Evolutionary conservation across 2,888 invertebrate species (phyloP), one percentile per base, ranked within the genome.

Genomic region (Parnassius smintheus): DNA sequence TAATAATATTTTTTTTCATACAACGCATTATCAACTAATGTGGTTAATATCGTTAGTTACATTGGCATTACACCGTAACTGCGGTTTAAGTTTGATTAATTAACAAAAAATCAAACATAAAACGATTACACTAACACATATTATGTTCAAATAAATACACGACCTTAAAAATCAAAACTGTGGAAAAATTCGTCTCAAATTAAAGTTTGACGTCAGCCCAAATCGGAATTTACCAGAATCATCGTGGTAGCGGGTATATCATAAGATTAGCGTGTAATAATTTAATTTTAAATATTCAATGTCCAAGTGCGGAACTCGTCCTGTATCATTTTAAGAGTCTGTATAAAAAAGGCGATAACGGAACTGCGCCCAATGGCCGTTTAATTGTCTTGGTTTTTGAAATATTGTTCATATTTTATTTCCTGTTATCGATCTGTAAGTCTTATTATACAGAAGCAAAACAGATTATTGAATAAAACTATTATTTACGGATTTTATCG

Each of bases 331-430:
- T 62, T 49, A 49, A 53, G 48, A 46, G 42, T 13, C 10, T 11
- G 10, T 53, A 57, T 49, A n/a, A 48, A 57, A 54, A 62, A 57
- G 57, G 53, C 57, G 2, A 53, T 62, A 57, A 57, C 62, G 62
- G 57, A 62, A 57, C 49, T 62, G 42, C 0, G 22, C 13, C 41
- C 25, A 18, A 22, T 57, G 62, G 22, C 42, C 22, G 35, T 58
- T 10, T 49, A 46, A 48, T 41, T 35, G 50, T 51, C 22, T 60
- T 25, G 44, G 11, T 25, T 56, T 55, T 61, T 61, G 11, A 18
- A n/a, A 42, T n/a, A 22, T 61, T 56, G 45, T 44, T 56, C 49
- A 46, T 58, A 9, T 61, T 56, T 44, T 9, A 11, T 51, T 61
- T 56, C 61, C 55, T 61, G 56, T 51, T 35, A 13, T 44, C 12